phyloP scores from a whole-genome alignment of 64 coral and sea anemone genomes.

The Montipora foliosa region DNA sequence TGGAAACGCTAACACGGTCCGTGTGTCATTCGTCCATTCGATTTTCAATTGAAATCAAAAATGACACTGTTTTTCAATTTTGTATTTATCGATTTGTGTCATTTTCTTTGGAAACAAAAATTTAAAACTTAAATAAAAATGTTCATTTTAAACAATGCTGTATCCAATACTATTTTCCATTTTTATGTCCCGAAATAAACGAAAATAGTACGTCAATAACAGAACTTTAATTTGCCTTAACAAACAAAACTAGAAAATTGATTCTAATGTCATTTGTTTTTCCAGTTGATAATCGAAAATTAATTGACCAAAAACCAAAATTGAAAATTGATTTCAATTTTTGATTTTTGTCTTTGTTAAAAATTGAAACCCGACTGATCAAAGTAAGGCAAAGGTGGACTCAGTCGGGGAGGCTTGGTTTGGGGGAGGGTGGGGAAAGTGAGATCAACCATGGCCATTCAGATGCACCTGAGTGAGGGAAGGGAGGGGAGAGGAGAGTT shows the following conservation, averaged over 20 bases:
- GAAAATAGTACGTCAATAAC: neutral
- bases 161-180: neutral
- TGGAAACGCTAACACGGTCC: slow-evolving; percentile 27
- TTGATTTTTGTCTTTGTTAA: neutral
- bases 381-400: neutral
- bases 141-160: neutral
- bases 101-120: neutral
- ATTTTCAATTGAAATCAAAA: neutral
- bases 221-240: neutral
- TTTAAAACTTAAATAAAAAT: neutral
- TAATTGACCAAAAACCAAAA: neutral
- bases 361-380: neutral
- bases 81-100: neutral
- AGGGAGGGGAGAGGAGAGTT: too few relatives aligned
- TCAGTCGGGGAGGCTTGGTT: neutral
- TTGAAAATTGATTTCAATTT: neutral
- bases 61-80: neutral
- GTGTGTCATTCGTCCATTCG: neutral
- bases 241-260: neutral
- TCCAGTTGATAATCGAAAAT: neutral
- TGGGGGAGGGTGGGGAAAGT: neutral
- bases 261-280: neutral
- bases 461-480: too few relatives aligned
- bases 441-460: too few relatives aligned
- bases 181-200: neutral